Evolutionary conservation across 2,888 invertebrate species (phyloP).

Genomic region (Lamellibrachia satsuma): DNA sequence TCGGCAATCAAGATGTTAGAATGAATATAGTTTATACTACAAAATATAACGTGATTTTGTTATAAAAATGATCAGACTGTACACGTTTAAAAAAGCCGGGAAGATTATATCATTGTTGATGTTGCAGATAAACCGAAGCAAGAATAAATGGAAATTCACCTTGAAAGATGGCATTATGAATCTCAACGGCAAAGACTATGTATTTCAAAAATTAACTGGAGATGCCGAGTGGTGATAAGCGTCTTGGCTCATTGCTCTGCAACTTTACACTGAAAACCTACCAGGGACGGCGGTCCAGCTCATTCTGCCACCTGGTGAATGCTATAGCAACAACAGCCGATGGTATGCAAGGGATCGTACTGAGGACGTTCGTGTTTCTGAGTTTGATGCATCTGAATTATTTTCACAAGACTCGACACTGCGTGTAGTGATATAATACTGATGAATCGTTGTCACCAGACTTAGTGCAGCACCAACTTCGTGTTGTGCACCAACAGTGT

Average conservation of each 20-base stretch:
- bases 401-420: neutral
- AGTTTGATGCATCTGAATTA: neutral
- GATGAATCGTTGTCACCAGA: neutral
- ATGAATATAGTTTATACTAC: too few relatives aligned
- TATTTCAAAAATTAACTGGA: conserved; percentile 98
- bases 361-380: neutral
- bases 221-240: conserved; percentile 93
- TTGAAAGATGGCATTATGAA: conserved; percentile 99
- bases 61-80: too few relatives aligned
- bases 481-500: too few relatives aligned
- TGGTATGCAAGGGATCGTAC: neutral
- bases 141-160: conserved; percentile 99
- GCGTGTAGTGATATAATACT: neutral
- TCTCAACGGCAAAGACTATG: conserved; percentile 95
- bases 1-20: too few relatives aligned
- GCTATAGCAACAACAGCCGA: neutral
- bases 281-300: neutral
- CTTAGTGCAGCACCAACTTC: too few relatives aligned
- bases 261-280: neutral
- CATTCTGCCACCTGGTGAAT: neutral
- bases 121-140: conserved; percentile 89
- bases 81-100: neutral
- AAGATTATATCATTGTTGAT: neutral
- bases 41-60: too few relatives aligned
- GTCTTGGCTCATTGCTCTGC: neutral